Conservation (phyloP, 2,797 vertebrate species). For the Otolemur crassicaudatus region DNA sequence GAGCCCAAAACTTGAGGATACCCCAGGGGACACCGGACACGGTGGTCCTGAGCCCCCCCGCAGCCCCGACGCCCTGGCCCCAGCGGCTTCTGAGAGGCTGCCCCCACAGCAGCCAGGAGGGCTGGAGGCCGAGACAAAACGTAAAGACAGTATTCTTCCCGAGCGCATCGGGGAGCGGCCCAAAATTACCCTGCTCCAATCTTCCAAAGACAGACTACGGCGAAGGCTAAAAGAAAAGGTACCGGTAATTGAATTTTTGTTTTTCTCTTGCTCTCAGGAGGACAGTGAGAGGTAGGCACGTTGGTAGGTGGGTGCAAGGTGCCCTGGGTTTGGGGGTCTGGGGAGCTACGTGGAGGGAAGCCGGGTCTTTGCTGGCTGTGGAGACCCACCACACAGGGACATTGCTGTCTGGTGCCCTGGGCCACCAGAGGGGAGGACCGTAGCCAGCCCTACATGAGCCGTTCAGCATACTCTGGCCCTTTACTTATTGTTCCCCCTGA, state of each 20-base stretch:
- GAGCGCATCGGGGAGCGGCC: constrained; percentile 88
- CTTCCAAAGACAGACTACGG: constrained; percentile 96
- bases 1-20: constrained; percentile 90
- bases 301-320: not conserved
- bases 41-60: constrained; percentile 77
- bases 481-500: not conserved
- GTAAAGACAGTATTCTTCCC: constrained; percentile 84
- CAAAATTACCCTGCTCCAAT: constrained; percentile 95
- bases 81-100: constrained; percentile 72
- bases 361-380: not conserved
- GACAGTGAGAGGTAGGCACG: constrained; percentile 67
- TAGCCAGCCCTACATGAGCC: not conserved
- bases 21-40: constrained; percentile 72
- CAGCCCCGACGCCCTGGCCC: constrained; percentile 68
- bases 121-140: constrained; percentile 85
- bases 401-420: not conserved
- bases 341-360: not conserved
- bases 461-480: not conserved
- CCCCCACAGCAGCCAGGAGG: constrained; percentile 66
- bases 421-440: not conserved
- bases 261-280: constrained; percentile 67
- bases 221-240: constrained; percentile 98
- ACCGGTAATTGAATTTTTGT: constrained; percentile 77
- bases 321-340: not conserved
- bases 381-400: not conserved